Evolutionary conservation across 2,888 invertebrate species (phyloP).

Genomic region (Omphaloscelis lunosa): DNA sequence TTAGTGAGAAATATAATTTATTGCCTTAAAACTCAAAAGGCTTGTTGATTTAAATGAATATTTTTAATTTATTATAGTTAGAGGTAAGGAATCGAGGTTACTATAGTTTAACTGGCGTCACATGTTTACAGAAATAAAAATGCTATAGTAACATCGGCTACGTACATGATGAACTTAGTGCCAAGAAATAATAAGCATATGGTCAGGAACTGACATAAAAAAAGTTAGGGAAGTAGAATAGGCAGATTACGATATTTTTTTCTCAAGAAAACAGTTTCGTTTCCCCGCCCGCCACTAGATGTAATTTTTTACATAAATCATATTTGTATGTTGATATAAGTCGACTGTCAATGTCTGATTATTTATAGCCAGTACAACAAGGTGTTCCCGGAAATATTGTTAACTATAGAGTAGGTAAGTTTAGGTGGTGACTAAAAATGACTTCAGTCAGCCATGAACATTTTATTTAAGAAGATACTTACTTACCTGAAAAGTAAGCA

Average conservation of each 20-base stretch:
- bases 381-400: not conserved
- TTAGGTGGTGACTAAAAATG: not conserved
- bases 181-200: conserved; percentile 18
- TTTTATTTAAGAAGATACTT: not conserved
- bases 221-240: conserved; percentile 12
- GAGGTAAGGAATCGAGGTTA: not conserved
- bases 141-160: not conserved
- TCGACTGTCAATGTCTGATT: not conserved
- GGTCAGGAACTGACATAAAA: not conserved
- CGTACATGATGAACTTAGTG: not conserved
- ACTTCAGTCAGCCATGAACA: too few relatives aligned
- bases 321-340: not conserved
- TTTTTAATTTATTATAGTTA: conserved; percentile 1
- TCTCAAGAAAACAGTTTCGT: not conserved
- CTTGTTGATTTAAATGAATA: conserved; percentile 19
- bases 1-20: conserved; percentile 7
- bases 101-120: not conserved
- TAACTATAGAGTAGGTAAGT: not conserved
- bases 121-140: not conserved
- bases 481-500: not conserved
- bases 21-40: not conserved
- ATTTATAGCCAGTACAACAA: not conserved
- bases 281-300: not conserved
- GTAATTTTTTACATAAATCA: not conserved
- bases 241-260: not conserved